These are phyloP conservation scores for Tamandua tetradactyla DNA, from an alignment of 2,797 vertebrate genomes.

Conservation along the genomic window DNA sequence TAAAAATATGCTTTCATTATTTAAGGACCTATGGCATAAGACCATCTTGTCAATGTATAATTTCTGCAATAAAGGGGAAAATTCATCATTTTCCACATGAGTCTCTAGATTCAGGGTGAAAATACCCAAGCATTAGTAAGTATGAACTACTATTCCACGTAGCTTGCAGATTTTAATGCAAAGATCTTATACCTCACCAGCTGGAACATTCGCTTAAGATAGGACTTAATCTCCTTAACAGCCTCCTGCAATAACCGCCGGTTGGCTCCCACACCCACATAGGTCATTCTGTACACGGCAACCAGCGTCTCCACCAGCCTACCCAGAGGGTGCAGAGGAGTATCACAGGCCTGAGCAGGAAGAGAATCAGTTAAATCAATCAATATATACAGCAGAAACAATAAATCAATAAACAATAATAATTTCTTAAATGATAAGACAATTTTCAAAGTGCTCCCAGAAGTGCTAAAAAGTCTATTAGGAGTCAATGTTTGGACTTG, in stretches of 20 bases:
- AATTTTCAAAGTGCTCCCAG: not conserved
- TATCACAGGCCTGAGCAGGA: slow-evolving; percentile 94
- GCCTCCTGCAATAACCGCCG: slow-evolving; percentile 95
- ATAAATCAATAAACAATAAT: not conserved
- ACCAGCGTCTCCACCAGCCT: slow-evolving; percentile 94
- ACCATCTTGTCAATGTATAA: slow-evolving; percentile 7
- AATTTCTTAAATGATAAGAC: not conserved
- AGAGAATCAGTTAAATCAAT: not conserved
- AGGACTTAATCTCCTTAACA: slow-evolving; percentile 97
- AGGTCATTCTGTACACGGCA: slow-evolving; percentile 98
- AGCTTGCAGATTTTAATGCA: not conserved
- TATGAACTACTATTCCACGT: not conserved
- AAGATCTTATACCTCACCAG: slow-evolving; percentile 90
- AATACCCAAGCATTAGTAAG: not conserved
- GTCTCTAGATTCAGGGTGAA: slow-evolving; percentile 17
- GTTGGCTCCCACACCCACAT: slow-evolving; percentile 97
- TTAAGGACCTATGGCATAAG: slow-evolving; percentile 14
- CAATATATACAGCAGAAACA: not conserved
- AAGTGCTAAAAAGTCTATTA: not conserved
- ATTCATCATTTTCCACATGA: not conserved
- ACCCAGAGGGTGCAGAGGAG: slow-evolving; percentile 94
- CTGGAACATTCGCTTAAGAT: slow-evolving; percentile 95
- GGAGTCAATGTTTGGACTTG: not conserved
- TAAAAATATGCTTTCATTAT: slow-evolving; percentile 13
- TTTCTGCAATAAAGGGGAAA: not conserved